These are phyloP conservation scores for Pedetes capensis DNA, from an alignment of 2,113 vertebrate genomes.

Conservation along the genomic window DNA sequence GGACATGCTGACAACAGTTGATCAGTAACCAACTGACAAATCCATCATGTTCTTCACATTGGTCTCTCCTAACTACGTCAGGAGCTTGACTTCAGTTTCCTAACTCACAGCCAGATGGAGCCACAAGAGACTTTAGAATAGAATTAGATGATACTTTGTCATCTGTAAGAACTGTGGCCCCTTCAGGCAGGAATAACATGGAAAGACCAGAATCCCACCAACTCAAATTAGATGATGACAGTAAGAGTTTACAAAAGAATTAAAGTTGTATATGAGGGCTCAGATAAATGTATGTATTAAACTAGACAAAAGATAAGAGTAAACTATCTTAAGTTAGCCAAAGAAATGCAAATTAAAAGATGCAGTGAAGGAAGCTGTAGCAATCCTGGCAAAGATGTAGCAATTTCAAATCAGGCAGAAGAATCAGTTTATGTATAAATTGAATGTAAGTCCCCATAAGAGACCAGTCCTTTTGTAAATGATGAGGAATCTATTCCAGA, in stretches of 20 bases:
- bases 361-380: not conserved
- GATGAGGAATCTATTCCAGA: not conserved
- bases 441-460: not conserved
- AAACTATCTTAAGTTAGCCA: not conserved
- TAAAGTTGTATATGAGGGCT: not conserved
- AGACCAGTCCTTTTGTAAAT: not conserved
- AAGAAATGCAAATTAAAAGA: conserved; percentile 33
- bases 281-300: not conserved
- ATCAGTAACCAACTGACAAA: not conserved
- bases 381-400: not conserved
- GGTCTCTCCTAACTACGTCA: not conserved
- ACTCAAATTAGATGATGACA: not conserved
- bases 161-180: not conserved
- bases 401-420: not conserved
- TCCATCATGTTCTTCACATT: not conserved
- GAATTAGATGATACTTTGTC: not conserved
- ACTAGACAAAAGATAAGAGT: not conserved
- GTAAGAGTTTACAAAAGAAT: conserved; percentile 17
- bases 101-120: not conserved
- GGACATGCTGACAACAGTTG: not conserved
- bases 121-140: not conserved
- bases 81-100: not conserved
- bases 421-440: not conserved
- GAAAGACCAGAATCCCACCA: not conserved
- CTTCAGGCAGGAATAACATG: not conserved